phyloP scores from a whole-genome alignment of 2,888 invertebrate species.

The Dorcus parallelipipedus region DNA sequence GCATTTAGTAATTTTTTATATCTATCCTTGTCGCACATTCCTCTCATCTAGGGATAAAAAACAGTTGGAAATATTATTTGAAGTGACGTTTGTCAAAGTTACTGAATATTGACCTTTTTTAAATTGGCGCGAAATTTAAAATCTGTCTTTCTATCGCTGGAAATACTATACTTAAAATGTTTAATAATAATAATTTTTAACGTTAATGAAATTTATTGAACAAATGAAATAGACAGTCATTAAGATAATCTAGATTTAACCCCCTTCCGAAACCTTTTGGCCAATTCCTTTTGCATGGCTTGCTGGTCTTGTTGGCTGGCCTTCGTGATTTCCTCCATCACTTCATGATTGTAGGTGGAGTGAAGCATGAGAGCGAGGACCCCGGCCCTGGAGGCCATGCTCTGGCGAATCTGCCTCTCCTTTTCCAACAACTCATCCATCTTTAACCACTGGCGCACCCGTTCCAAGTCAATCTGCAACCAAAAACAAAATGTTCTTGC shows the following conservation, averaged over 20 bases:
- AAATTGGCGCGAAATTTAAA: too few species aligned
- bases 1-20: too few species aligned
- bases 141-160: too few species aligned
- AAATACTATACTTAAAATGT: too few species aligned
- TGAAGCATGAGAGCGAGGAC: slow-evolving; percentile 94
- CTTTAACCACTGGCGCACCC: slow-evolving; percentile 88
- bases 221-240: not conserved
- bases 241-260: slow-evolving; percentile 22
- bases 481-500: slow-evolving; percentile 2
- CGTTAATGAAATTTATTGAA: not conserved
- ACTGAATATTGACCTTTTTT: too few species aligned
- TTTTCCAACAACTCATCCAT: slow-evolving; percentile 93
- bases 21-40: too few species aligned
- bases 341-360: slow-evolving; percentile 92
- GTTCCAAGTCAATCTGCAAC: slow-evolving; percentile 83
- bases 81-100: too few species aligned
- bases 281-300: slow-evolving; percentile 51
- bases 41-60: too few species aligned
- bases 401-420: slow-evolving; percentile 78
- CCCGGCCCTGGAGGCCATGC: slow-evolving; percentile 77
- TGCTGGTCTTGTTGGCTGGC: slow-evolving; percentile 52
- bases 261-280: slow-evolving; percentile 34
- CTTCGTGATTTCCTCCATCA: slow-evolving; percentile 70
- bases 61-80: too few species aligned
- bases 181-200: too few species aligned